Percentiles rank a stretch among this genome's conserved stretches.
Conservation (phyloP, 1,140 invertebrate species). For the Polypedilum pembai region DNA sequence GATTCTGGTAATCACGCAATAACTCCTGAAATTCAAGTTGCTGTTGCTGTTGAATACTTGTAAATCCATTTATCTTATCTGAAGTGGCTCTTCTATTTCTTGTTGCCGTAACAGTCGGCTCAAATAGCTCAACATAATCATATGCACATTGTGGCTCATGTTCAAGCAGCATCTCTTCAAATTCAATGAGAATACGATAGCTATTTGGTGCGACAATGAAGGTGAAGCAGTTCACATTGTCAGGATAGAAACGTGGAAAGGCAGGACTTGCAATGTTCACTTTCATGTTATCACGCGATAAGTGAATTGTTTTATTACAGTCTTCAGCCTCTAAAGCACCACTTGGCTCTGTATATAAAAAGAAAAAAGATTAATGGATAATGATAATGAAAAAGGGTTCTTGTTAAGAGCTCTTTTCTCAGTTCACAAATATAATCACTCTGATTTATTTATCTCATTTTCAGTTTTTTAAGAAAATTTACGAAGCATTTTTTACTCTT, state of each 20-base stretch:
- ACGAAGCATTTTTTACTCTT: too few species aligned
- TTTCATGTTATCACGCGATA: conserved; percentile 51
- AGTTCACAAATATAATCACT: too few species aligned
- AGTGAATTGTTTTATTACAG: conserved; percentile 56
- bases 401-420: background rate
- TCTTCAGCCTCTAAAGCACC: conserved; percentile 42
- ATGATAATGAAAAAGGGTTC: background rate
- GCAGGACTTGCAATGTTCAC: conserved; percentile 56
- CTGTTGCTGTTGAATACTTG: conserved; percentile 21
- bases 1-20: background rate
- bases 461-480: too few species aligned
- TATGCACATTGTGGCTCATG: conserved; percentile 62
- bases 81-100: background rate
- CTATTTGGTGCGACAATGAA: conserved; percentile 51
- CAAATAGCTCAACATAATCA: conserved; percentile 59
- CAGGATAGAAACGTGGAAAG: conserved; percentile 62
- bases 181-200: conserved; percentile 54
- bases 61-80: conserved; percentile 16
- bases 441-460: too few species aligned
- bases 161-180: conserved; percentile 61
- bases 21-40: background rate
- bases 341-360: conserved; percentile 38
- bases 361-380: background rate
- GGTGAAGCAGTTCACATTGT: conserved; percentile 57
- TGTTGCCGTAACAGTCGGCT: conserved; percentile 35